Conservation (phyloP, 2,797 vertebrate genomes). For the Phrynocephalus forsythii region DNA sequence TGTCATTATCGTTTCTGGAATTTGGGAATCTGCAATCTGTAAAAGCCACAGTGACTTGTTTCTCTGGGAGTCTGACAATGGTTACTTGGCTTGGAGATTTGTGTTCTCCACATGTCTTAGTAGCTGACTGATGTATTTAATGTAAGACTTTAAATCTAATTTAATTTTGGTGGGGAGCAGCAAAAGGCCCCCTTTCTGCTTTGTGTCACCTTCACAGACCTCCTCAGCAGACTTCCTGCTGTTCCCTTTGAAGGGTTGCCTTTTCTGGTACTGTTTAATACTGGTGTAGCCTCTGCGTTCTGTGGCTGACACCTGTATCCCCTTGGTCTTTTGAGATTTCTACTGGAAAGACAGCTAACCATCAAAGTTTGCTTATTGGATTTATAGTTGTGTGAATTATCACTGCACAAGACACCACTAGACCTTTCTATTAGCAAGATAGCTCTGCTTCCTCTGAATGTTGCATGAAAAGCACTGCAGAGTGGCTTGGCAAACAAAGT, state of each 20-base stretch:
- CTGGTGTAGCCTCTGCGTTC: constrained; percentile 17
- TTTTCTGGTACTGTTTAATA: not conserved
- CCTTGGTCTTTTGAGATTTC: constrained; percentile 16
- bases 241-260: constrained; percentile 33
- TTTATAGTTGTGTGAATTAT: not conserved
- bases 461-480: not conserved
- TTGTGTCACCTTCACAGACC: not conserved
- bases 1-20: not conserved
- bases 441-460: not conserved
- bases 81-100: constrained; percentile 51
- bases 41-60: constrained; percentile 42
- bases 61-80: constrained; percentile 38
- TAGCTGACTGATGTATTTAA: constrained; percentile 44
- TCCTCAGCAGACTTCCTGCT: accelerated
- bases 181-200: not conserved
- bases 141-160: constrained; percentile 20
- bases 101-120: constrained; percentile 33
- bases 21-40: constrained; percentile 39
- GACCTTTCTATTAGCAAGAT: not conserved
- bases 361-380: not conserved
- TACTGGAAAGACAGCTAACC: constrained; percentile 30
- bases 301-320: not conserved
- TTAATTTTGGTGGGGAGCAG: constrained; percentile 3
- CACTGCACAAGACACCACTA: constrained; percentile 2
- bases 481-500: constrained; percentile 11